Base-by-base conservation (phyloP, 2,113 vertebrate genomes). In the Pseudolaguvia tuberculata region DNA sequence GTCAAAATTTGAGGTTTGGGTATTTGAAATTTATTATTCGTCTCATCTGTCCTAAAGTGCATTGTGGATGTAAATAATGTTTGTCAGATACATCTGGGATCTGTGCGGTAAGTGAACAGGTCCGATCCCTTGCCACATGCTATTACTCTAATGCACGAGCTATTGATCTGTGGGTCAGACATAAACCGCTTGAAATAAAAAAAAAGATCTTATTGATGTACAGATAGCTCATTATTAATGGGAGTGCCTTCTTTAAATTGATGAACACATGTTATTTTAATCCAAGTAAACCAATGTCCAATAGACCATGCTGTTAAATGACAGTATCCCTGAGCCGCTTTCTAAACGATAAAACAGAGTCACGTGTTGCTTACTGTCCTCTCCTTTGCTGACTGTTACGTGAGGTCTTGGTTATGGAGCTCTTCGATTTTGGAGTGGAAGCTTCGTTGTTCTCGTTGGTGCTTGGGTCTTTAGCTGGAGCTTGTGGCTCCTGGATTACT, bases 401-500 rank as follows among this genome's bases (percentile, higher is more conserved):
- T 45, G 93, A 90, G 2, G 88, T 91, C 87, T 94, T 98, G 59
- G 92, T 89, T 69, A 91, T 92, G 76, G 77, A 87, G 39, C 61
- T 71, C 87, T 93, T 96, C 70, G 91, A 92, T 82, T 91, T 91
- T 53, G 94, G 93, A 39, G 92, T 94, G 17, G 93, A 92, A 72
- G 94, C 86, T n/a, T 96, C 95, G 62, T 94, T 93, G 0, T 93
- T 96, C 82, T 96, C 95, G 1, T 93, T 93, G 25, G 91, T 92
- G 14, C 90, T 93, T 72, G 91, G 80, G 27, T 98, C 95, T 87
- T 97, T 98, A 66, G 90, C 71, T 18, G 90, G 90, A 75, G 88
- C 88, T 1, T 93, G 89, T 79, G 93, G 88, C 85, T 98, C 96
- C 5, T 98, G 97, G 78, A 97, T 94, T 75, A 98, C 95, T 88